Percentiles rank a stretch among this genome's conserved stretches.
Conservation (phyloP, 2,113 vertebrate genomes). For the Clarias macrocephalus region DNA sequence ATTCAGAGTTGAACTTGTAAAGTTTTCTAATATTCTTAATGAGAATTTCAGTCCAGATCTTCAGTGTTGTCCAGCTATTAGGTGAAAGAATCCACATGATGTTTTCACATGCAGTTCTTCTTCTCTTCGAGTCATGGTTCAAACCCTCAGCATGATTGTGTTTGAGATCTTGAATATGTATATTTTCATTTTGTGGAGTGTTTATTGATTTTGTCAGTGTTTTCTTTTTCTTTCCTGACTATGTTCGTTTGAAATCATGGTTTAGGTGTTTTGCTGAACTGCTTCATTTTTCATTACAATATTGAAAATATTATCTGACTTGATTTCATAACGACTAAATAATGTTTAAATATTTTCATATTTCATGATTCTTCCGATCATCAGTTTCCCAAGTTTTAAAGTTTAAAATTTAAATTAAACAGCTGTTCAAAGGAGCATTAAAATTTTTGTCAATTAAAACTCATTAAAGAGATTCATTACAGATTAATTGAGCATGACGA, state of each 20-base stretch:
- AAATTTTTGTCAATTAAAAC: background rate
- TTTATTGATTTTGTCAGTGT: background rate
- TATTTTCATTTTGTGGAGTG: background rate
- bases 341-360: background rate
- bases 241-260: background rate
- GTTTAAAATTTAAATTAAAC: background rate
- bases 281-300: background rate
- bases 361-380: background rate
- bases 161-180: background rate
- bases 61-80: too few species aligned
- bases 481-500: background rate
- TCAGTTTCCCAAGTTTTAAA: background rate
- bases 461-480: background rate
- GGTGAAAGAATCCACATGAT: too few species aligned
- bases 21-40: too few species aligned
- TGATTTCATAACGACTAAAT: background rate
- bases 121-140: background rate
- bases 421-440: too few species aligned
- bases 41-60: too few species aligned
- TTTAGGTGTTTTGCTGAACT: background rate
- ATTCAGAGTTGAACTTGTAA: too few species aligned
- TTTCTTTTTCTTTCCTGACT: background rate
- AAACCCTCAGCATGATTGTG: background rate
- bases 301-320: background rate
- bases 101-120: constrained; percentile 76